These are phyloP conservation scores for Venustaconcha ellipsiformis DNA, from an alignment of 1,140 invertebrate genomes.

Conservation along the genomic window DNA sequence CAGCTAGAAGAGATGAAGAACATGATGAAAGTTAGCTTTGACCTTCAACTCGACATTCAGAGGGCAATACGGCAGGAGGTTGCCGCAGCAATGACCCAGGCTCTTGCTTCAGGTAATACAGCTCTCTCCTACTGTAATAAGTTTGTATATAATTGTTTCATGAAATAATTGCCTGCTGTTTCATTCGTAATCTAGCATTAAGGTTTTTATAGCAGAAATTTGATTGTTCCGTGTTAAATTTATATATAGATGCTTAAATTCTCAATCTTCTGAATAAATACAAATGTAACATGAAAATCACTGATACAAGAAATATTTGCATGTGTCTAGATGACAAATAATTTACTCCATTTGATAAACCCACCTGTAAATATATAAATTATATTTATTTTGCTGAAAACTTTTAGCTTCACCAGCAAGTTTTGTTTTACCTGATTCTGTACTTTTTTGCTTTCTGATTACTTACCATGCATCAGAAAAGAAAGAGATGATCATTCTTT, in stretches of 20 bases:
- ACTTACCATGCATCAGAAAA: too few species aligned
- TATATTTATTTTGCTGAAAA: too few species aligned
- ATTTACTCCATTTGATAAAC: too few species aligned
- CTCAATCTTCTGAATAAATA: background rate
- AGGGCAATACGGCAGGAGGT: constrained; percentile 67
- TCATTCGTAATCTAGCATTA: background rate
- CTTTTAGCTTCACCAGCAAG: too few species aligned
- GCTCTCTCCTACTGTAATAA: background rate
- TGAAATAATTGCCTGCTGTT: background rate
- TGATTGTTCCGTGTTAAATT: background rate
- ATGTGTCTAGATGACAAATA: too few species aligned
- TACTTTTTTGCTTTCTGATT: too few species aligned
- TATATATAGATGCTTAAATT: background rate
- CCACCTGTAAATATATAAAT: too few species aligned
- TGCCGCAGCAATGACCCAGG: constrained; percentile 49
- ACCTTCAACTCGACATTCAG: constrained; percentile 67
- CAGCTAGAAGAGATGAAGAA: constrained; percentile 64
- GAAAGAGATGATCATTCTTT: too few species aligned
- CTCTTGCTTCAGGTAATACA: constrained; percentile 44
- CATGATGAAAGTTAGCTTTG: constrained; percentile 64
- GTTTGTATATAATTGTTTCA: background rate
- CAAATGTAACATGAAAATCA: too few species aligned
- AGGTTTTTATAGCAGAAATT: background rate
- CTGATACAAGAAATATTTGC: too few species aligned
- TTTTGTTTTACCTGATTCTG: too few species aligned